Evolutionary conservation across 2,888 invertebrate species (phyloP).

Genomic region (Acheta domesticus): DNA sequence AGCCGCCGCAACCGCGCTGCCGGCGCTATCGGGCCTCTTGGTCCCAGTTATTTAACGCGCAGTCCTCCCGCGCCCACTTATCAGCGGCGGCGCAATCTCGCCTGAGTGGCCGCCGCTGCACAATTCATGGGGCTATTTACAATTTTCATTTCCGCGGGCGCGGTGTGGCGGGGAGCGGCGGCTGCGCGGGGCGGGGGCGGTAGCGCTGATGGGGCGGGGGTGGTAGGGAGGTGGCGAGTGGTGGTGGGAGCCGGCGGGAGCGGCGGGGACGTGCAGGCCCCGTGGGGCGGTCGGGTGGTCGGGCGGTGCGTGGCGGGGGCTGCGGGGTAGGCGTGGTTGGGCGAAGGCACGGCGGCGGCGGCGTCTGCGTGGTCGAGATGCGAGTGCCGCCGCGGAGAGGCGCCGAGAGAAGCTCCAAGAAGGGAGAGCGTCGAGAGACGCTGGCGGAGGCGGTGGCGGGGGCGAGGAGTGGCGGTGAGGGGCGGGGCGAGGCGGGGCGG

Average conservation of each 20-base stretch:
- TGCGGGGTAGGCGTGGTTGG: neutral
- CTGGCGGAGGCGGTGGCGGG: neutral
- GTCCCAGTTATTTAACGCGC: conserved; percentile 18
- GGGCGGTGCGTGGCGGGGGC: neutral
- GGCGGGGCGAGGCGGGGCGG: neutral
- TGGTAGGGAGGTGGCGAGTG: neutral
- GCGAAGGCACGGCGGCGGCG: neutral
- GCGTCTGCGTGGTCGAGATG: neutral
- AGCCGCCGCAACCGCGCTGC: neutral
- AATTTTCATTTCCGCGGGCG: conserved; percentile 18
- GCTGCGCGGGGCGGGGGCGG: neutral
- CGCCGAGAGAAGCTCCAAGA: neutral
- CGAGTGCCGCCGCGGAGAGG: neutral
- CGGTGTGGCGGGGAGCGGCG: conserved; percentile 8
- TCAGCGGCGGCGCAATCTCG: conserved; percentile 18
- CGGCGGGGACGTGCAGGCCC: neutral
- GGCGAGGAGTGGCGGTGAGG: neutral
- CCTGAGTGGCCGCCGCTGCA: conserved; percentile 18
- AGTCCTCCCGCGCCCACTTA: conserved; percentile 18
- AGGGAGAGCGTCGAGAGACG: neutral
- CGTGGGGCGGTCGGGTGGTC: neutral
- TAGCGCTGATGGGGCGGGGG: neutral
- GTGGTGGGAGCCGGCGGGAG: neutral
- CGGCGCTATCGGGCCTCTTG: conserved; percentile 6
- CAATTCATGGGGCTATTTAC: conserved; percentile 18